Base-by-base conservation (phyloP, 2,888 invertebrate species). In the Leptopilina syphax region DNA sequence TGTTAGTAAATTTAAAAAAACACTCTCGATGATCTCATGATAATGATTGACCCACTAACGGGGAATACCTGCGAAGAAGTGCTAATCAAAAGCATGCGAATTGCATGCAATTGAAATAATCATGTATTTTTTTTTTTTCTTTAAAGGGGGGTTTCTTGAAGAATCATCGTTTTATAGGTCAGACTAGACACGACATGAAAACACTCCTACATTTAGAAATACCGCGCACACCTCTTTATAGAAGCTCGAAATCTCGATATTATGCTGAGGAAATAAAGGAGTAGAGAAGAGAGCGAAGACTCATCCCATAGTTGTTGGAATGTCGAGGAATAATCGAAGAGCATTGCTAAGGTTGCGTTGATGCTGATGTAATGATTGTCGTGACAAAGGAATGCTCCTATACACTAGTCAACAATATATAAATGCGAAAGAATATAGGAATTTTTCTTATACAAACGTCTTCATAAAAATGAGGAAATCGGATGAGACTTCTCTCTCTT, bases 81-180 rank as follows among this genome's bases (percentile, higher is more conserved):
- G 7, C 54, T 54, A 57, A 73, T 73, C 34, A 73, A 63, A 50
- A 73, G 54, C 27, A 8, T 18, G 34, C 27, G 27, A 54, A 73
- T 57, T 73, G 54, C 54, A 57, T 73, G 70, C 70, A 73, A 73
- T 73, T 73, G 54, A 34, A 73, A 73, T 54, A 27, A 13, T 34
- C 70, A 73, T 73, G 34, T 34, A 34, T 34, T 34, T 34, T 34
- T 27, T 27, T 27, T 27, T 27, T 34, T 34, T 34, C 3, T 34
- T 34, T 34, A 73, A 73, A 41, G 9, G 24, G 50, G 24, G 18
- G 47, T 47, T 18, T 68, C 47, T 7, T 8, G 24, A 47, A 68
- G 68, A 9, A 9, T 18, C 47, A 47, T 47, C 68, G 44, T 70
- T 70, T 34, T 70, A 54, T 54, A 70, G 70, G 70, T 73, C 54